phyloP scores from a whole-genome alignment of 2,113 vertebrate genomes.

The Otocyon megalotis region DNA sequence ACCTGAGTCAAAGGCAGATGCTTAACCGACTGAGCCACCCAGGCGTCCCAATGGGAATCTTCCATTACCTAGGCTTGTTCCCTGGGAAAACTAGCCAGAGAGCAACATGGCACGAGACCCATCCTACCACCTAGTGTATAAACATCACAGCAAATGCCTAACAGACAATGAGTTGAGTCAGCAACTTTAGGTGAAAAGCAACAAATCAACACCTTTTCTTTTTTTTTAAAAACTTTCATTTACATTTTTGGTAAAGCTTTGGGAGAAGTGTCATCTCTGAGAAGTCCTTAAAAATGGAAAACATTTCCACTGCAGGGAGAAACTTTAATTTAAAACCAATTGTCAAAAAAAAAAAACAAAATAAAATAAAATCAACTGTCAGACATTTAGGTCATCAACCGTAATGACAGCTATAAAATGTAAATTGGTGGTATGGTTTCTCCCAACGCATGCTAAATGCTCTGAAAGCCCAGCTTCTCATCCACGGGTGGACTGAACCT shows the following conservation, averaged over 20 bases:
- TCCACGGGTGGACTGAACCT: accelerated
- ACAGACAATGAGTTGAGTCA: conserved; percentile 35
- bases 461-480: conserved; percentile 10
- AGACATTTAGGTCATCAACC: conserved; percentile 55
- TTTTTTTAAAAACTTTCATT: background rate
- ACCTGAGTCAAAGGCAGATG: no score
- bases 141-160: background rate
- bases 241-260: background rate
- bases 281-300: conserved; percentile 56
- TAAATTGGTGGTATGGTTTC: background rate
- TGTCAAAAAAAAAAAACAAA: background rate
- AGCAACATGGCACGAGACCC: background rate
- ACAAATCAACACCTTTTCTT: conserved; percentile 3
- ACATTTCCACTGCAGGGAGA: conserved; percentile 11
- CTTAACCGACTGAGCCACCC: no score
- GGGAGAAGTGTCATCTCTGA: background rate
- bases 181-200: conserved; percentile 28
- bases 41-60: no score
- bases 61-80: background rate
- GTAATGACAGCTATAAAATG: conserved; percentile 63
- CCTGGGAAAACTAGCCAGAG: background rate
- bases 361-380: conserved; percentile 50
- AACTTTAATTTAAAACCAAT: conserved; percentile 68
- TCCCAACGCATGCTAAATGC: accelerated
- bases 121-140: background rate